Evolutionary conservation across 2,113 vertebrate genomes (phyloP).

Genomic region (Columba livia): DNA sequence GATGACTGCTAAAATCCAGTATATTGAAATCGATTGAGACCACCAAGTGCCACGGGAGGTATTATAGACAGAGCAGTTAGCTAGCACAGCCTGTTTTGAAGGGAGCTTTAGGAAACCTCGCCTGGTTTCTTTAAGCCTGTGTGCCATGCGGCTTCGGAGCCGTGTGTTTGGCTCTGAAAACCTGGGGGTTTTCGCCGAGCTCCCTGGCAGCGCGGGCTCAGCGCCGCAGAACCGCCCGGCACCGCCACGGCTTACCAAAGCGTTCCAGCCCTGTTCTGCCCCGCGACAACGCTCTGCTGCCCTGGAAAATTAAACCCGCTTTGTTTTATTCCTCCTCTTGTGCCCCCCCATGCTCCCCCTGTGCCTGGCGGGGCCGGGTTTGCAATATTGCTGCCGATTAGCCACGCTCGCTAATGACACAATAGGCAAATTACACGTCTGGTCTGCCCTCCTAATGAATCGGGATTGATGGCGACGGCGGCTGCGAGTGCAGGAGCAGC

Average conservation of each 20-base stretch:
- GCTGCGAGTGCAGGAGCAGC: not conserved
- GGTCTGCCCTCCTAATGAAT: not conserved
- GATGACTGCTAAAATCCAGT: not conserved
- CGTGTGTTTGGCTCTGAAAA: not conserved
- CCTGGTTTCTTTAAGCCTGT: not conserved
- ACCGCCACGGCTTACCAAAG: conserved; percentile 34
- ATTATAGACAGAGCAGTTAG: not conserved
- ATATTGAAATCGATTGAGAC: not conserved
- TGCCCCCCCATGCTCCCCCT: fast-evolving
- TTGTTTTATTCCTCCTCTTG: not conserved
- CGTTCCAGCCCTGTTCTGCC: conserved; percentile 31
- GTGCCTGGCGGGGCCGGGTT: fast-evolving
- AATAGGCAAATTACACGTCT: not conserved
- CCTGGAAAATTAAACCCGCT: conserved; percentile 11
- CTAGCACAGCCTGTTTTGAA: not conserved
- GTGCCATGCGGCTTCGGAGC: not conserved
- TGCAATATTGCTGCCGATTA: not conserved
- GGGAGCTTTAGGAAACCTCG: not conserved
- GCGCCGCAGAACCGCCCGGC: not conserved
- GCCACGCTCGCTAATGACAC: not conserved
- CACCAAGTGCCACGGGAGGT: not conserved
- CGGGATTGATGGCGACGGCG: not conserved
- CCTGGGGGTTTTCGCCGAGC: not conserved
- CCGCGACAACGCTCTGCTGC: conserved; percentile 11
- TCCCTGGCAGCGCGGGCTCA: not conserved